phyloP scores from a whole-genome alignment of 2,797 vertebrate genomes.

The Synanceia verrucosa region DNA sequence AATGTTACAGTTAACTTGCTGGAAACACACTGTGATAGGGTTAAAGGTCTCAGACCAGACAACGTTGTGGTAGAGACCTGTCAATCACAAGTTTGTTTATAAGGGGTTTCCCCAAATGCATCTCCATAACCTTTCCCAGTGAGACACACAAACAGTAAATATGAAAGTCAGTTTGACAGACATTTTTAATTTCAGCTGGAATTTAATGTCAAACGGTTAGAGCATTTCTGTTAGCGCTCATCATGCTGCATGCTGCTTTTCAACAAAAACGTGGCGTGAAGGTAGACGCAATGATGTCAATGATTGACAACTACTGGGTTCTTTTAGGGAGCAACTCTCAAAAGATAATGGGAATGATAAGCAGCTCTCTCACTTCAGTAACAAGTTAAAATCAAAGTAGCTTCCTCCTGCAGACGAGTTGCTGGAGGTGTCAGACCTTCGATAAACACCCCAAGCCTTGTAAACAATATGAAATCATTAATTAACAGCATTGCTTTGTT shows the following conservation, averaged over 20 bases:
- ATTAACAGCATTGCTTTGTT: conserved; percentile 34
- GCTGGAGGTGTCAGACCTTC: conserved; percentile 29
- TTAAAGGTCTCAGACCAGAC: too few species aligned
- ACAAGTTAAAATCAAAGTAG: neutral
- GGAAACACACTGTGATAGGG: too few species aligned
- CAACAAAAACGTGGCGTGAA: neutral
- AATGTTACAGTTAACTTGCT: too few species aligned
- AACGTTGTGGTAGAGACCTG: neutral
- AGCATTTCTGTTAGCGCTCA: neutral
- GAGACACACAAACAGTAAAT: too few species aligned
- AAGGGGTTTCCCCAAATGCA: neutral
- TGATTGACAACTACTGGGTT: neutral
- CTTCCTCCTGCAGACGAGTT: conserved; percentile 2
- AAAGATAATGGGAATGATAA: neutral
- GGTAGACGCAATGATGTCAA: neutral
- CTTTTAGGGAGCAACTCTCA: neutral
- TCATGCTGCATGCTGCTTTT: neutral
- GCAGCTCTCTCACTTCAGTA: neutral
- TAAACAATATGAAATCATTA: conserved; percentile 41
- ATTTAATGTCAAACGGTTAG: neutral
- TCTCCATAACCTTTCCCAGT: neutral
- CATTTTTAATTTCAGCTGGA: neutral
- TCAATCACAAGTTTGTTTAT: neutral
- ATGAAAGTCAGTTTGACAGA: neutral
- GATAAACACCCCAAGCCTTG: conserved; percentile 15